A percentile compares a stretch with the other conserved stretches of the same genome.
These are phyloP conservation scores for Ramazzottius varieornatus DNA, from an alignment of 2,888 invertebrate genomes.

Conservation along the genomic window DNA sequence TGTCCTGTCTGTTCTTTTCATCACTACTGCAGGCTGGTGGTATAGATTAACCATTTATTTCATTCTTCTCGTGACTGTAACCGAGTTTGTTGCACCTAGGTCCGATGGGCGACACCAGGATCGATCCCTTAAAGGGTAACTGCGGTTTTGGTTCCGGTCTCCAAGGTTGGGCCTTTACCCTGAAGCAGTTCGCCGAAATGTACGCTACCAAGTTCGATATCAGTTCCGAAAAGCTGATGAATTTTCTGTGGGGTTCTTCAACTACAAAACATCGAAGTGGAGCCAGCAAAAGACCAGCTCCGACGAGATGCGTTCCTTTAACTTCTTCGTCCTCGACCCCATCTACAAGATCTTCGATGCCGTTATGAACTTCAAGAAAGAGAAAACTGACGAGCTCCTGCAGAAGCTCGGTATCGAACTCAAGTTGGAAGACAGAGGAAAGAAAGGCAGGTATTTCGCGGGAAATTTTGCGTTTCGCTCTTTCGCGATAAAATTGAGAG, in stretches of 20 bases:
- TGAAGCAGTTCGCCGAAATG: constrained; percentile 98
- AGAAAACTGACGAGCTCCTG: constrained; percentile 59
- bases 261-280: constrained; percentile 91
- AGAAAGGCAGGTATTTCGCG: constrained; percentile 77
- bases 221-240: constrained; percentile 87
- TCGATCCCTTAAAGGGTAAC: constrained; percentile 88
- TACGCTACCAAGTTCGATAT: constrained; percentile 97
- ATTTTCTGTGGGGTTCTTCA: constrained; percentile 88
- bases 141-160: constrained; percentile 98
- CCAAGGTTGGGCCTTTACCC: constrained; percentile 98
- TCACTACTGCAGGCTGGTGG: too few relatives aligned
- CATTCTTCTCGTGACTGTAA: too few relatives aligned
- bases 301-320: constrained; percentile 77
- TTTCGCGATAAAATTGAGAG: neutral
- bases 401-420: constrained; percentile 71
- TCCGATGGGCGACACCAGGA: constrained; percentile 93
- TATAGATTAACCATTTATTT: too few relatives aligned
- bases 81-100: too few relatives aligned
- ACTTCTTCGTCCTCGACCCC: constrained; percentile 92
- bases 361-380: constrained; percentile 81
- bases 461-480: constrained; percentile 32
- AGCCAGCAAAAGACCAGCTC: constrained; percentile 51
- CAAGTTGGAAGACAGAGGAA: constrained; percentile 78
- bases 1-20: too few relatives aligned
- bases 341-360: constrained; percentile 75